Base-by-base conservation (phyloP, 2,888 invertebrate species). In the Drosophila falleni region DNA sequence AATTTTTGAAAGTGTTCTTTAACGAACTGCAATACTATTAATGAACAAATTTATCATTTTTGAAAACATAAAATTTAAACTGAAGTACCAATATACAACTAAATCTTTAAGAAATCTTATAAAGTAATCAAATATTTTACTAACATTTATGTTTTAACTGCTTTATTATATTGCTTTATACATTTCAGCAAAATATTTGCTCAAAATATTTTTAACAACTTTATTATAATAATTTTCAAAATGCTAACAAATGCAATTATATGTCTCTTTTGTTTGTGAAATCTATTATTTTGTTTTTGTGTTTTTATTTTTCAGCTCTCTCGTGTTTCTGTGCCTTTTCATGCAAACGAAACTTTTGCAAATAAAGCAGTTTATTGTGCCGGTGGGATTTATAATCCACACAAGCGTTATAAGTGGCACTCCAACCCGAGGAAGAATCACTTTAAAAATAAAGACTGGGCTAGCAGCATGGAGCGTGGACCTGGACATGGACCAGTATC, bases 331-430 rank as follows among this genome's bases (percentile, higher is more conserved):
- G 26, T 39, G 46, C 51, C 46, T 46, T 61, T 71, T 58, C 54
- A 61, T 60, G 69, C 78, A 63, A 58, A 64, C 46, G 67, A 69
- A 89, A 87, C 70, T 87, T 87, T 86, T 77, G 87, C 81, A 74
- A 81, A 89, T 88, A 89, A 88, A 89, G 87, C 88, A 89, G 77
- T 89, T 89, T 87, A 87, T 88, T 81, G 76, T 76, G 63, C 87
- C 77, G 67, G 58, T 60, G 87, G 89, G 87, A 88, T 81, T 89
- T 80, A 81, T 87, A 88, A 86, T 86, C 89, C 84, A 87, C 89
- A 84, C 87, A 84, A 84, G 84, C 89, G 81, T 84, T 84, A 89
- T 89, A 84, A 89, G 84, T 76, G 81, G 60, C 39, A 35, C 39
- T 46, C 23, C 16, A 31, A 35, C 37, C 55, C 15, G 26, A 35